Percentiles rank a stretch among this genome's conserved stretches.
Conservation (phyloP, 2,113 vertebrate genomes). For the Gopherus flavomarginatus region DNA sequence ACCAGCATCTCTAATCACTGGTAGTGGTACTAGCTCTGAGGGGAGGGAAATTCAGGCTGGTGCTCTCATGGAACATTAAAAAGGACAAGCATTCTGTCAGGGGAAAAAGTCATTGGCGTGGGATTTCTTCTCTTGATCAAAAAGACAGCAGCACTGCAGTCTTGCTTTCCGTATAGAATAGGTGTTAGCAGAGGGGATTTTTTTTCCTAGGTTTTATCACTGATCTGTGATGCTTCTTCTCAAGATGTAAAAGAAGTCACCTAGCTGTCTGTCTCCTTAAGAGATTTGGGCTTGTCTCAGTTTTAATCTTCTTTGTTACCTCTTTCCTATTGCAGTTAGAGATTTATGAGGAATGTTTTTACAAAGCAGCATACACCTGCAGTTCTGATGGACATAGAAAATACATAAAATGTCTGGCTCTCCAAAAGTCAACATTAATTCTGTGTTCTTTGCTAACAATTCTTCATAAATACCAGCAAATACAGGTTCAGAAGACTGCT, state of each 20-base stretch:
- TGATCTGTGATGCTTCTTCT: not conserved
- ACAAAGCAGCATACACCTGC: not conserved
- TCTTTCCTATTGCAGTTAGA: not conserved
- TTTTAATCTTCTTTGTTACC: not conserved
- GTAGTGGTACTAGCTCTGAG: constrained; percentile 68
- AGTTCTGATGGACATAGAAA: not conserved
- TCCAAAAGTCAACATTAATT: not conserved
- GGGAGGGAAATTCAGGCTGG: constrained; percentile 71
- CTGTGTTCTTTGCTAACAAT: not conserved
- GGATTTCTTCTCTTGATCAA: constrained; percentile 74
- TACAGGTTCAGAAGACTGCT: not conserved
- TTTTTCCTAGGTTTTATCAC: not conserved
- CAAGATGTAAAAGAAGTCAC: constrained; percentile 2
- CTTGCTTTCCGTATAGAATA: constrained; percentile 27
- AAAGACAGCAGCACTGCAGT: constrained; percentile 66
- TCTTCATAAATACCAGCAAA: not conserved
- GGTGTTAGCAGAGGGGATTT: constrained; percentile 37
- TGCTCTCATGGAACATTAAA: constrained; percentile 77
- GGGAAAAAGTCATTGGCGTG: constrained; percentile 62
- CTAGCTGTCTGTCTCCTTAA: not conserved
- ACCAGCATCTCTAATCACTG: constrained; percentile 71
- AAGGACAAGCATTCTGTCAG: constrained; percentile 73
- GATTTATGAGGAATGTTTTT: not conserved
- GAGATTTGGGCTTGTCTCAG: not conserved
- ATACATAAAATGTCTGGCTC: not conserved